These are phyloP conservation scores for Sus scrofa DNA, from an alignment of 2,113 vertebrate genomes.

Conservation along the genomic window T2T-Sscrofa CM000812.6:67015001-67015500, in stretches of 20 bases:
- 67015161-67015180: neutral
- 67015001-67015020: neutral
- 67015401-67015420: neutral
- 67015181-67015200: neutral
- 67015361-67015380: neutral
- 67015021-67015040: neutral
- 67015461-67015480: too few relatives aligned
- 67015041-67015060: neutral
- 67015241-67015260: neutral
- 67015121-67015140: neutral
- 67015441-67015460: neutral
- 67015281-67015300: neutral
- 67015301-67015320: neutral
- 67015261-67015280: neutral
- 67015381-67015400: neutral
- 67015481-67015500: too few relatives aligned
- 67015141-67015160: neutral
- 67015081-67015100: neutral
- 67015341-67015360: neutral
- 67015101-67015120: neutral
- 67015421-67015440: neutral
- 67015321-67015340: neutral
- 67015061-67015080: neutral
- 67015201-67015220: neutral
- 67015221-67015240: neutral